phyloP scores from a whole-genome alignment of 2,888 invertebrate genomes.

The Mycalesis mineus region DNA sequence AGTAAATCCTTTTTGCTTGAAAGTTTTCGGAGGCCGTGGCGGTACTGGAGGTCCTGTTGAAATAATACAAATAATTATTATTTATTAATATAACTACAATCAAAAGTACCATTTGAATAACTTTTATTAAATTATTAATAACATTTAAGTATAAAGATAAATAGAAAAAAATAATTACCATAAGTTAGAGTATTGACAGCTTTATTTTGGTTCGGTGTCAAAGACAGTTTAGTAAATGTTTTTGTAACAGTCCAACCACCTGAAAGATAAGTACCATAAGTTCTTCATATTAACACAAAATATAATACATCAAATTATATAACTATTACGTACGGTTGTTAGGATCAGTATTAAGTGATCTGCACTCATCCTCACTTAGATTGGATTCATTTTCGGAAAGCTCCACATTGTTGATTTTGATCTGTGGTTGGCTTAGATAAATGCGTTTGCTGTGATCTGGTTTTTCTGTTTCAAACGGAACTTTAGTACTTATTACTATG shows the following conservation, averaged over 20 bases:
- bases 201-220: slow-evolving; percentile 40
- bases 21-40: slow-evolving; percentile 88
- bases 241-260: slow-evolving; percentile 56
- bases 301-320: too few relatives aligned
- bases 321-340: slow-evolving; percentile 50
- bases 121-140: not conserved
- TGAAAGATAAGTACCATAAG: slow-evolving; percentile 35
- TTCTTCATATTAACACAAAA: too few relatives aligned
- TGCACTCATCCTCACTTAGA: slow-evolving; percentile 63
- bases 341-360: slow-evolving; percentile 58
- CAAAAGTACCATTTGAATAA: not conserved
- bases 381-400: slow-evolving; percentile 68
- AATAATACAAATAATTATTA: not conserved
- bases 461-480: slow-evolving; percentile 41
- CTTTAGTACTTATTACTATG: slow-evolving; percentile 48
- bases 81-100: too few relatives aligned
- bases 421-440: slow-evolving; percentile 54
- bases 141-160: not conserved
- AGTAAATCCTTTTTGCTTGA: slow-evolving; percentile 51
- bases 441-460: slow-evolving; percentile 42
- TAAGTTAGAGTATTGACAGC: slow-evolving; percentile 25
- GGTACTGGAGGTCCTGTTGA: slow-evolving; percentile 79
- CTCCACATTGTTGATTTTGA: slow-evolving; percentile 47
- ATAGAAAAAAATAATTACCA: slow-evolving; percentile 31
- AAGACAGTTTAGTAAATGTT: slow-evolving; percentile 54